Base-by-base conservation (phyloP, 1,140 invertebrate species). In the Caligus rogercresseyi region DNA sequence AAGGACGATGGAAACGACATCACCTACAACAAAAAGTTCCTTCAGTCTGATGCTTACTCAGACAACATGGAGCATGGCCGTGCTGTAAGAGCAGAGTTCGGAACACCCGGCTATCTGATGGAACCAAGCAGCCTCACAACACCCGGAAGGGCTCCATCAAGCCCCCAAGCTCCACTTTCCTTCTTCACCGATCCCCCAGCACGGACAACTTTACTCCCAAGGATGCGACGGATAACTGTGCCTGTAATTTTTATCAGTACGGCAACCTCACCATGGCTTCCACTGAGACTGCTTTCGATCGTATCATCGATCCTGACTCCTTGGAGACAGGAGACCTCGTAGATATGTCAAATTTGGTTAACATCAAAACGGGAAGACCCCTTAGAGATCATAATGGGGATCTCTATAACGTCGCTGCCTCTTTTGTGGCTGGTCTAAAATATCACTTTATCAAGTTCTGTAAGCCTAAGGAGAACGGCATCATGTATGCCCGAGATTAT, bases 371-470 rank as follows among this genome's bases (percentile, higher is more conserved):
- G 19, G 26, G 16, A 21, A 72, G 74, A 55, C 68, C 69, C 15
- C 54, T 69, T 14, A 66, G 52, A 1, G 56, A 67, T 56, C 1
- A 13, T 15, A 67, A 70, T 52, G 67, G 67, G 11, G 65, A 61
- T 21, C 57, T 67, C 13, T 71, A 71, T 63, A 72, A 71, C 63
- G n/a, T 71, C 14, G 70, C 69, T 1, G 65, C 67, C 15, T 67
- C 66, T 57, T 70, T 71, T 55, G 52, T 71, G 19, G 58, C 67
- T 3, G 68, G 68, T 11, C 61, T 71, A 20, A 68, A 69, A 25
- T 72, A 72, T 61, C 68, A 70, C 52, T 64, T 72, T 20, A 21
- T 70, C 7, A 69, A 68, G 58, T 61, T 71, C n/a, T 7, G 18
- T 20, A 20, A 65, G 56, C 65, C 55, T 15, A 63, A 65, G n/a